Percentiles rank a stretch among this genome's conserved stretches.
These are phyloP conservation scores for Megalonaias nervosa DNA, from an alignment of 1,140 invertebrate species.

Conservation along the genomic window DNA sequence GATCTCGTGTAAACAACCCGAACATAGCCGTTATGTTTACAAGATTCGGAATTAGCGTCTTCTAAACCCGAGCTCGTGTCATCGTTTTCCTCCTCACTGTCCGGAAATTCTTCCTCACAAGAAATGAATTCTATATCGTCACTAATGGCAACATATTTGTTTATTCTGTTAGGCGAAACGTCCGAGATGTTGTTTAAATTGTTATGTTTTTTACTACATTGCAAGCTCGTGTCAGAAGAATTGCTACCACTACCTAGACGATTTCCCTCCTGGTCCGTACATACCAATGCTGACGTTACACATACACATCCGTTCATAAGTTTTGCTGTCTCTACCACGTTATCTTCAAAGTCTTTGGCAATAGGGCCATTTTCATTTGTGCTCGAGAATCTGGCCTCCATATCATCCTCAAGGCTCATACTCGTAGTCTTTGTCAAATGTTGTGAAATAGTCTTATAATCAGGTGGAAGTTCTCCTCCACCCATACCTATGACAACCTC, in stretches of 20 bases:
- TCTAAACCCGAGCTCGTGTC: not conserved
- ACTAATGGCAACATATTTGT: too few species aligned
- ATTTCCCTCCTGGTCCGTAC: not conserved
- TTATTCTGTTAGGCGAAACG: too few species aligned
- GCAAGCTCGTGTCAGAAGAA: conserved; percentile 1
- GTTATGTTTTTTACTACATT: conserved; percentile 23
- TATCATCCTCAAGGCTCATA: too few species aligned
- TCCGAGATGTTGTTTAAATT: not conserved
- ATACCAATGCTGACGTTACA: not conserved
- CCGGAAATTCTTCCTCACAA: not conserved
- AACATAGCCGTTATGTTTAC: conserved; percentile 11
- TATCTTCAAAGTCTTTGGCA: conserved; percentile 3
- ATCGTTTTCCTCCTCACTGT: conserved; percentile 6
- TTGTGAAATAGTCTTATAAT: not conserved
- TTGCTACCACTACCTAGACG: not conserved
- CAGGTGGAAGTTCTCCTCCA: conserved; percentile 23
- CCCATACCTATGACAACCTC: conserved; percentile 31
- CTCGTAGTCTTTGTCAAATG: too few species aligned
- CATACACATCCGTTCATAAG: not conserved
- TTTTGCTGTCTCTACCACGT: conserved; percentile 2
- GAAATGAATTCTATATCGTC: not conserved
- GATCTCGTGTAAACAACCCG: conserved; percentile 17
- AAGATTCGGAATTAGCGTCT: not conserved
- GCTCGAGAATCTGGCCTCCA: not conserved
- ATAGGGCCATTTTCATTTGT: conserved; percentile 3